Evolutionary conservation across 2,888 invertebrate species (phyloP), one percentile per base, ranked within the genome.

Genomic region (Tortricodes alternella): DNA sequence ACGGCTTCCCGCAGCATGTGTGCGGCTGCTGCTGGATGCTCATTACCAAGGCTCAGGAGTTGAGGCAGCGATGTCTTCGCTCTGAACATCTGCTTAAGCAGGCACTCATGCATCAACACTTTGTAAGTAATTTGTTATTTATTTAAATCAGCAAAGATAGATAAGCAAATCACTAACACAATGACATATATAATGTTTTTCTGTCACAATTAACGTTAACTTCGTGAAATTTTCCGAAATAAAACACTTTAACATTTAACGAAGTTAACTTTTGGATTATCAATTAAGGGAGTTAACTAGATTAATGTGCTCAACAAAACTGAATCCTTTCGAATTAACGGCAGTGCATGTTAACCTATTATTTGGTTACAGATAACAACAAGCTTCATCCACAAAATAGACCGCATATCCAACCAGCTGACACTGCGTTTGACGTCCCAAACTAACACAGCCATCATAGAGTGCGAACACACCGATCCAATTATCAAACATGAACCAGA

Each of bases 1-100:
- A 55, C 18, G 55, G 55, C 18, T 35, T 19, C n/a, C 55, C 55
- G 8, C 55, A 27, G 21, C 55, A 55, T 6, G 11, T 55, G 6
- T 55, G 55, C 24, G 19, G n/a, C n/a, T 48, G 34, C 15, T 55
- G 55, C 35, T 18, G n/a, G 5, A n/a, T n/a, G 11, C 55, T 55
- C 8, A 9, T 55, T 8, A 6, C 7, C 3, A 35, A 41, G 34
- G 24, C 39, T 0, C 39, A 15, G 2, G 48, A 35, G 21, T 21
- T 55, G 8, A 34, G 44, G 11, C 6, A 6, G 1, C 44, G 44
- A 16, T 18, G 29, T 6, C 18, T 6, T 18, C 27, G 29, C 44
- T 29, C 44, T 5, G 29, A 44, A 6, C 11, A 11, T n/a, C 27
- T 44, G 18, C 19, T 44, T 2, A 29, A 34, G 24, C 27, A 27